A percentile compares a stretch with the other conserved stretches of the same genome.
phyloP scores from a whole-genome alignment of 2,113 vertebrate species.

The Scomber colias region DNA sequence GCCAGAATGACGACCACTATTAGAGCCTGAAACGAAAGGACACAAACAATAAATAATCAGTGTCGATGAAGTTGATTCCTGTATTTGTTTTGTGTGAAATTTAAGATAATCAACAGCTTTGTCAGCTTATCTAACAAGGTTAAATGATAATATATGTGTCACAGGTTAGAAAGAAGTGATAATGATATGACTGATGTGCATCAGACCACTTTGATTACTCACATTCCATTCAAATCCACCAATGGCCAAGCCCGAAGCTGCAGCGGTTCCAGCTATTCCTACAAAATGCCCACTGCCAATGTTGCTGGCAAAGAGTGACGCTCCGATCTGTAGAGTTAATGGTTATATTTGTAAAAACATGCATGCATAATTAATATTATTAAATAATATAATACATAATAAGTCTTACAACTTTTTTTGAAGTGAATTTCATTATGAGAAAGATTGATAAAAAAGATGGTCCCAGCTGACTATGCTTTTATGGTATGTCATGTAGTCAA shows the following conservation, averaged over 20 bases:
- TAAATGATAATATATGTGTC: neutral
- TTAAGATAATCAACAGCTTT: neutral
- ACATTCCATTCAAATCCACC: conserved; percentile 97
- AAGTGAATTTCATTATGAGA: neutral
- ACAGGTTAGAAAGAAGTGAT: conserved; percentile 27
- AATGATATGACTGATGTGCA: neutral
- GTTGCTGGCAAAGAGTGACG: conserved; percentile 97
- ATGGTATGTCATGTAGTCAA: neutral
- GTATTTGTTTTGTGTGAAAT: neutral
- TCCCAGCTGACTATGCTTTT: neutral
- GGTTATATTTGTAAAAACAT: neutral
- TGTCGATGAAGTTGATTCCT: neutral
- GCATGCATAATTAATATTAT: neutral
- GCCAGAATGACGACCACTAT: conserved; percentile 90
- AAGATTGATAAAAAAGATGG: neutral
- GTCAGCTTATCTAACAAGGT: conserved; percentile 5
- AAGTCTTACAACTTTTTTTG: too few species aligned
- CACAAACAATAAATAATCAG: neutral
- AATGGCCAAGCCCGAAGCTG: conserved; percentile 89
- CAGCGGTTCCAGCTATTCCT: conserved; percentile 92
- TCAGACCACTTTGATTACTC: conserved; percentile 67
- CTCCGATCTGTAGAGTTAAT: conserved; percentile 88
- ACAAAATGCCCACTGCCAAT: conserved; percentile 97
- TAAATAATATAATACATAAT: too few species aligned
- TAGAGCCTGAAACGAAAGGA: conserved; percentile 88